Conservation (phyloP, 2,888 invertebrate genomes). For the Drosophila merina region DNA sequence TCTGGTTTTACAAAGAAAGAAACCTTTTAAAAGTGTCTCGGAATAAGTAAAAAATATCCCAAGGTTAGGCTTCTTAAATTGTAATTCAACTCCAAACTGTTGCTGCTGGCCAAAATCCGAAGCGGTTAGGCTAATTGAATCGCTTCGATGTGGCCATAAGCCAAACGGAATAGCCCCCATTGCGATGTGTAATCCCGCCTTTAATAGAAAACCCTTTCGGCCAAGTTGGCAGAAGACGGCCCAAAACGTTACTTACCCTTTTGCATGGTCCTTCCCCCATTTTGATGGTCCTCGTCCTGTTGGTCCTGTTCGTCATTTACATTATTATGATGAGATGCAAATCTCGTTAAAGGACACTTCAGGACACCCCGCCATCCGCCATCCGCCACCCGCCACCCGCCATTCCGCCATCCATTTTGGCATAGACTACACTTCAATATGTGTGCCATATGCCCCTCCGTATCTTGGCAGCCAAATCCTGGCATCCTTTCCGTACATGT, state of each 20-base stretch:
- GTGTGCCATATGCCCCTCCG: conserved; percentile 70
- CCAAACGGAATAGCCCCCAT: conserved; percentile 37
- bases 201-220: conserved; percentile 46
- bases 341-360: conserved; percentile 77
- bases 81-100: conserved; percentile 19
- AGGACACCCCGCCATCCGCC: conserved; percentile 46
- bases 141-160: conserved; percentile 25
- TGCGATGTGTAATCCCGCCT: conserved; percentile 43
- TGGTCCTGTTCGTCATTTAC: conserved; percentile 67
- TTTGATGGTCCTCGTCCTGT: background rate
- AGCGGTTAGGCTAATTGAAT: conserved; percentile 38
- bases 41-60: background rate
- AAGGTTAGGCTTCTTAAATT: background rate
- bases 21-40: background rate
- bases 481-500: conserved; percentile 3
- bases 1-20: background rate
- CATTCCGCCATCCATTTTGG: conserved; percentile 33
- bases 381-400: too few species aligned
- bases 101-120: conserved; percentile 25
- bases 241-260: conserved; percentile 51
- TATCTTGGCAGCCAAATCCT: conserved; percentile 42
- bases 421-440: conserved; percentile 67
- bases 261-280: conserved; percentile 42
- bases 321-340: conserved; percentile 77
- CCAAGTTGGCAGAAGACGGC: conserved; percentile 34